Conservation (phyloP, 2,797 vertebrate species). For the Pseudotriccus pelzelni region DNA sequence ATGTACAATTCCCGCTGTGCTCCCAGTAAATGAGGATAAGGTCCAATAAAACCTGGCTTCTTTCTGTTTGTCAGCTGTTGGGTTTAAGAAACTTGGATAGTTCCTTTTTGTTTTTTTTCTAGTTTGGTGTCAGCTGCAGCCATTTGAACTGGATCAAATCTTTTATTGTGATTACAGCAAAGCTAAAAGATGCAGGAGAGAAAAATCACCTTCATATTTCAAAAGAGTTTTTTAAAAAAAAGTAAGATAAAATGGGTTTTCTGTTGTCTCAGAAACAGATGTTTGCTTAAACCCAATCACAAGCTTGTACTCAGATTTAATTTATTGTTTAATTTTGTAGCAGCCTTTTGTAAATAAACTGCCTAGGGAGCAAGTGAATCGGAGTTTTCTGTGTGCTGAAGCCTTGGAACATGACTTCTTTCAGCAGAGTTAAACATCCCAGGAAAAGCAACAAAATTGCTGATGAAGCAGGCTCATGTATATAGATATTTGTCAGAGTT, state of each 20-base stretch:
- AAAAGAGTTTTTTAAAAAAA: not conserved
- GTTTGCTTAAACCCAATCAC: conserved; percentile 37
- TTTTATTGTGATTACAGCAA: not conserved
- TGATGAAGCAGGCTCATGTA: not conserved
- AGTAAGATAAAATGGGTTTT: not conserved
- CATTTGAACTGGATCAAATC: not conserved
- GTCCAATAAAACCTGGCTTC: not conserved
- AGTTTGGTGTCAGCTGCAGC: not conserved
- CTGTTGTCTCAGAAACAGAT: conserved; percentile 11
- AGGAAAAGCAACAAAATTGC: not conserved
- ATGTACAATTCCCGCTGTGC: not conserved
- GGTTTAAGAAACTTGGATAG: not conserved
- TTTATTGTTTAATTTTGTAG: conserved; percentile 48
- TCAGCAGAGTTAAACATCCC: not conserved
- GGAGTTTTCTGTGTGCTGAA: not conserved
- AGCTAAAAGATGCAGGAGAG: not conserved
- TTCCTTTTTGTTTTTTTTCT: accelerated
- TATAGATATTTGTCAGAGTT: not conserved
- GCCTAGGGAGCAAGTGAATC: not conserved
- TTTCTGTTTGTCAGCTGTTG: not conserved
- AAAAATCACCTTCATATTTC: not conserved
- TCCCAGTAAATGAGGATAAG: not conserved
- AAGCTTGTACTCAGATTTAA: conserved; percentile 10
- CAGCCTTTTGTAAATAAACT: conserved; percentile 14
- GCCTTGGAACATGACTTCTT: not conserved